A percentile compares a stretch with the other conserved stretches of the same genome.
phyloP scores from a whole-genome alignment of 2,888 invertebrate genomes.

The Ellobium chinense region DNA sequence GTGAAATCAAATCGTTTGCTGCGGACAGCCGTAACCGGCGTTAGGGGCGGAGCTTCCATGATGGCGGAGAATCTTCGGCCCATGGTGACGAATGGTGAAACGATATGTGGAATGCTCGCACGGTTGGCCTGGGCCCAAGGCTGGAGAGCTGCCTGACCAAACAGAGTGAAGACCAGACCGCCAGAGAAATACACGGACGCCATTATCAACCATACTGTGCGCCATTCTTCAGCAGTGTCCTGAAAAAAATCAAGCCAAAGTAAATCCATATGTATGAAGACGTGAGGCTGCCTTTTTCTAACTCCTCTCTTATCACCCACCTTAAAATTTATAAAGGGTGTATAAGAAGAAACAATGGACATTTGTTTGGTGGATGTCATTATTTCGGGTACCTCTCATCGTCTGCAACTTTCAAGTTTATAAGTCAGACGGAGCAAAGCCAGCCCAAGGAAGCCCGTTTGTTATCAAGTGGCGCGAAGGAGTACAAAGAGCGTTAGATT shows the following conservation, averaged over 20 bases:
- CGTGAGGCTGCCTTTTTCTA: too few relatives aligned
- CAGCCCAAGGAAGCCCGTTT: too few relatives aligned
- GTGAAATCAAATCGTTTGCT: background rate
- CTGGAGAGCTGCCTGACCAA: conserved; percentile 19
- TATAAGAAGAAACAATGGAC: too few relatives aligned
- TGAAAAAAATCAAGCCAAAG: background rate
- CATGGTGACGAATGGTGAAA: conserved; percentile 21
- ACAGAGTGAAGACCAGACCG: background rate
- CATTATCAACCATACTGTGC: conserved; percentile 3
- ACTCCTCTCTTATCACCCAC: too few relatives aligned
- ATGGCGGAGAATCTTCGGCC: conserved; percentile 14
- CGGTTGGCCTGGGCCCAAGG: conserved; percentile 15
- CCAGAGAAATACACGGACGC: background rate
- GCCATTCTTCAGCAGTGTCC: conserved; percentile 31
- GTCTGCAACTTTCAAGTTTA: too few relatives aligned
- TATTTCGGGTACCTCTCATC: too few relatives aligned
- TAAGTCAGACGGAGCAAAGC: too few relatives aligned
- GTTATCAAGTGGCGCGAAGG: too few relatives aligned
- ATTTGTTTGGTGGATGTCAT: too few relatives aligned
- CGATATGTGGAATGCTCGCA: background rate
- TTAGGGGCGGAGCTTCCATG: conserved; percentile 1
- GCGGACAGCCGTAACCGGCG: background rate
- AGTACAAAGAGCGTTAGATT: too few relatives aligned
- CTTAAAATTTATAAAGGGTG: too few relatives aligned
- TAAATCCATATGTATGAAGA: too few relatives aligned